Percentiles rank a stretch among this genome's conserved stretches.
phyloP scores from a whole-genome alignment of 2,888 invertebrate genomes.

The Macrophya alboannulata region DNA sequence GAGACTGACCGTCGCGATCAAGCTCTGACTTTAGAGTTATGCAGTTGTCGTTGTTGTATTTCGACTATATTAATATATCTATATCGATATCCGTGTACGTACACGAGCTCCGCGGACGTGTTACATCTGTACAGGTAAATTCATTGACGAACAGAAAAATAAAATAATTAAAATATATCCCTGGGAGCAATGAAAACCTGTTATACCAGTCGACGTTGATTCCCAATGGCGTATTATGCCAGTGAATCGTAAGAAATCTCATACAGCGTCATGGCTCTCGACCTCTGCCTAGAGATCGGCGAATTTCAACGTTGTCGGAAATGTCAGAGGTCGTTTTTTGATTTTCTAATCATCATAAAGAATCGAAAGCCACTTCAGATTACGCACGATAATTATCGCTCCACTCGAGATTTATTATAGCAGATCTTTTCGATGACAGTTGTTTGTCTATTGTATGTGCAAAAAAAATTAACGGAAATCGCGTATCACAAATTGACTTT shows the following conservation, averaged over 20 bases:
- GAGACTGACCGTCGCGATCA: not conserved
- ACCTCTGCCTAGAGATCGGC: not conserved
- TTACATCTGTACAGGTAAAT: not conserved
- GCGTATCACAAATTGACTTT: not conserved
- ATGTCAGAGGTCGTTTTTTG: not conserved
- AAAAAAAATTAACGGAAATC: too few relatives aligned
- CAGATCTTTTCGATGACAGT: too few relatives aligned
- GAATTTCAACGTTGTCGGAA: not conserved
- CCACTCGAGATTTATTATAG: not conserved
- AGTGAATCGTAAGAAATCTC: not conserved
- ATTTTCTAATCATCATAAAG: not conserved
- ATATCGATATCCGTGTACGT: not conserved
- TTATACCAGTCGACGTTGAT: not conserved
- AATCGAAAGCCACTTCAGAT: not conserved
- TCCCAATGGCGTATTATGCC: not conserved
- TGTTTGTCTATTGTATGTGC: too few relatives aligned
- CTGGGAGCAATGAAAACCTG: not conserved
- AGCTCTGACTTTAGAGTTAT: not conserved
- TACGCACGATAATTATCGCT: not conserved
- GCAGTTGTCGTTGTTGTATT: not conserved
- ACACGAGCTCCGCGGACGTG: not conserved
- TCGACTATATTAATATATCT: not conserved
- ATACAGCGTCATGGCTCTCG: not conserved
- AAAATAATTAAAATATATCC: not conserved
- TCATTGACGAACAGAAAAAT: not conserved